Base-by-base conservation (phyloP, 2,888 invertebrate genomes). In the Coleophora deauratella region DNA sequence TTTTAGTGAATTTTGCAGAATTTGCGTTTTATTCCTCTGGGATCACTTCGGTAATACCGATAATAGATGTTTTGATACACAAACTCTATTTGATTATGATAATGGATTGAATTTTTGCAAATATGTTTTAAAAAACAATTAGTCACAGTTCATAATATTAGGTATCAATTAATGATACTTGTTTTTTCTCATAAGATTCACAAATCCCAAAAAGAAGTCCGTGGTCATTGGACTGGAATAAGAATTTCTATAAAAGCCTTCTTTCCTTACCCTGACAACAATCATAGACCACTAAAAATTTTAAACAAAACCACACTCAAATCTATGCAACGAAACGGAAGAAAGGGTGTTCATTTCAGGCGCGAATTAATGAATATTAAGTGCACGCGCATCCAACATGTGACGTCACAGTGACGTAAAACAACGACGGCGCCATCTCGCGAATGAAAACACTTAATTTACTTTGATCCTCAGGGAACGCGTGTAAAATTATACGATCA, bases 61-160 rank as follows among this genome's bases (percentile, higher is more conserved):
- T 77, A 80, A 80, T 81, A 81, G 79, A 78, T 82, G 81, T 82
- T 82, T 75, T 82, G 84, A 81, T 81, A 72, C 66, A 59, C 62
- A 61, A 60, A 55, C 54, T 57, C 55, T 54, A 55, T 60, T 62
- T 68, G 67, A 68, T 68, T 65, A 59, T 54, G 49, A 49, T 69
- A 72, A 73, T 70, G 67, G 71, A 66, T 45, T 44, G 40, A 30
- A n/a, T 30, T 11, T 11, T 28, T 15, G 27, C 31, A 31, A 31
- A 31, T 31, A 11, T 31, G 9, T 11, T 31, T 21, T n/a, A n/a
- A n/a, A n/a, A n/a, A n/a, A n/a, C n/a, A n/a, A n/a, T n/a, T n/a
- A n/a, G n/a, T n/a, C n/a, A n/a, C n/a, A n/a, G n/a, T n/a, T n/a
- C n/a, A n/a, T n/a, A n/a, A n/a, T n/a, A n/a, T n/a, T n/a, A n/a